Evolutionary conservation across 2,797 vertebrate genomes (phyloP).

Genomic region (Lagocephalus sceleratus): DNA sequence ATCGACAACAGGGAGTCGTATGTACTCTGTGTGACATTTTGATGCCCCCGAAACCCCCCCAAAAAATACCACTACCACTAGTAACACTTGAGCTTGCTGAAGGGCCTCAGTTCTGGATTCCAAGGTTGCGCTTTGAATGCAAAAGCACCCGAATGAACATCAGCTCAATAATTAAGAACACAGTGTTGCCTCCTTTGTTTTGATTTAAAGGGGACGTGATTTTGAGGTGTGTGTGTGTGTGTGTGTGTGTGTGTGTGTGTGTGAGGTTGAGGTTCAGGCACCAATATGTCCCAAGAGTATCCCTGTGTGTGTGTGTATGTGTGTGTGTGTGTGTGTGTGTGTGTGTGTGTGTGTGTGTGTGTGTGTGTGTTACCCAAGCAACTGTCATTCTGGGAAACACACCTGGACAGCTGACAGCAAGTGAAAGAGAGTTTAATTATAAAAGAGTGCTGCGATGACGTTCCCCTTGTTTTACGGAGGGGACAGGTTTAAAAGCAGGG

Average conservation of each 20-base stretch:
- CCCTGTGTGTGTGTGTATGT: slow-evolving; percentile 29
- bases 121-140: slow-evolving; percentile 13
- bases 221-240: no score
- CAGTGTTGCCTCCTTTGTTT: slow-evolving; percentile 20
- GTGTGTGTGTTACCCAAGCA: slow-evolving; percentile 12
- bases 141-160: slow-evolving; percentile 1
- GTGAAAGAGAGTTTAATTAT: slow-evolving; percentile 13
- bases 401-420: slow-evolving; percentile 26
- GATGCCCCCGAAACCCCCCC: no score
- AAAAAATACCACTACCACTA: no score
- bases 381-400: slow-evolving; percentile 30
- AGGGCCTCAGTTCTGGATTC: not conserved
- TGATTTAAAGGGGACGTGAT: slow-evolving; percentile 10
- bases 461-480: slow-evolving; percentile 16
- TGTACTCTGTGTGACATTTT: no score
- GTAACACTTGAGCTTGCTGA: no score
- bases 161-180: slow-evolving; percentile 7
- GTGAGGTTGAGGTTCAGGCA: no score
- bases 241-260: no score
- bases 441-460: slow-evolving; percentile 3
- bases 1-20: no score
- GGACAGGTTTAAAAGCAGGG: slow-evolving; percentile 32
- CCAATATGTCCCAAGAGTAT: slow-evolving; percentile 43
- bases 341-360: no score
- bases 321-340: no score